Evolutionary conservation across 2,888 invertebrate species (phyloP).

Genomic region (Girardia tigrina): DNA sequence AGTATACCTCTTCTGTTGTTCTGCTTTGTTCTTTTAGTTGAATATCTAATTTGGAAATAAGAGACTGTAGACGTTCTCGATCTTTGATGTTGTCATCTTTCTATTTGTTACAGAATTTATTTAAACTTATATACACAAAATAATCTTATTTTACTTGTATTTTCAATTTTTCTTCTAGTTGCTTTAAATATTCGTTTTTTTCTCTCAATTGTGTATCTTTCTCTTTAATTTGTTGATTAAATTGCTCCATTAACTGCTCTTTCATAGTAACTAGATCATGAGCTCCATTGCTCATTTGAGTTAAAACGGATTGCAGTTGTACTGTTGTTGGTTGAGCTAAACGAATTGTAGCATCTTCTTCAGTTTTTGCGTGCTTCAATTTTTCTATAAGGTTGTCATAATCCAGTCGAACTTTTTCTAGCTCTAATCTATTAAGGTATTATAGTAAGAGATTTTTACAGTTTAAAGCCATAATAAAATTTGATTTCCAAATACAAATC

Average conservation of each 20-base stretch:
- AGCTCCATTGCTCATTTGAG: background rate
- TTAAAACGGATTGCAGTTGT: conserved; percentile 18
- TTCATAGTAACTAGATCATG: background rate
- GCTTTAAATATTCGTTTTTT: background rate
- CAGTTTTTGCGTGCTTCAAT: background rate
- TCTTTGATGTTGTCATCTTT: conserved; percentile 18
- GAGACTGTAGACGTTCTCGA: conserved; percentile 4
- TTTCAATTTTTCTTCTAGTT: background rate
- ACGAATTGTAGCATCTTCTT: background rate
- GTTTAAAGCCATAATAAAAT: too few species aligned
- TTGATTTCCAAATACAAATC: too few species aligned
- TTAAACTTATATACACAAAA: background rate
- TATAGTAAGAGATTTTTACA: too few species aligned
- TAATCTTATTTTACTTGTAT: background rate
- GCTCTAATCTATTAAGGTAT: background rate
- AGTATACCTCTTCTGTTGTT: background rate
- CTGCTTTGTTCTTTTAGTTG: background rate
- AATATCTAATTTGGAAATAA: background rate
- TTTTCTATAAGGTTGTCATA: background rate
- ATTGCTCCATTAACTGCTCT: background rate
- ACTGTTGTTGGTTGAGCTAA: background rate
- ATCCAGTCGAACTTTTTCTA: background rate
- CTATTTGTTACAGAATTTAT: background rate
- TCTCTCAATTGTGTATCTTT: conserved; percentile 12
- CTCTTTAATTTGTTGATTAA: conserved; percentile 7